Conservation (phyloP, 2,113 vertebrate genomes). For the Haplochromis vanheusdeni region DNA sequence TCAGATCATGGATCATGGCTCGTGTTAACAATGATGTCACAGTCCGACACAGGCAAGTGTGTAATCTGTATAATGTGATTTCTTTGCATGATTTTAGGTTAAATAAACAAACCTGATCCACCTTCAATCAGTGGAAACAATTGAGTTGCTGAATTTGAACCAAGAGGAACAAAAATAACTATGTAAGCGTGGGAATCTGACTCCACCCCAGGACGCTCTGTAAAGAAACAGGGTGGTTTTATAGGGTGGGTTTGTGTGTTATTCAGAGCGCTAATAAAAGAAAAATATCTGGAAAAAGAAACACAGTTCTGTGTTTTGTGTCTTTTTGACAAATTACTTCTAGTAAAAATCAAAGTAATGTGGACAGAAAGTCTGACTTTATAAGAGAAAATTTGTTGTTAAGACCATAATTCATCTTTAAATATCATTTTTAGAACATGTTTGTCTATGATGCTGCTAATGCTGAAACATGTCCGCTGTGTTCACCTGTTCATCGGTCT, state of each 20-base stretch:
- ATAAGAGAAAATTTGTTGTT: accelerated
- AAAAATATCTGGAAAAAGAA: neutral
- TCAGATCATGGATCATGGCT: accelerated
- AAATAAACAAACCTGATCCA: neutral
- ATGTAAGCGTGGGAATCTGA: neutral
- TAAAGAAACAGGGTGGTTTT: neutral
- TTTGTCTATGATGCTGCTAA: neutral
- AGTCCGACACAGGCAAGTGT: neutral
- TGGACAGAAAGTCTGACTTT: neutral
- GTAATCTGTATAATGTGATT: accelerated
- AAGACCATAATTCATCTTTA: neutral
- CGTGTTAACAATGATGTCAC: neutral
- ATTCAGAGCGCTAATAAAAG: accelerated
- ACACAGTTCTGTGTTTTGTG: neutral
- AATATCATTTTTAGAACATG: neutral
- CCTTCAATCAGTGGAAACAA: neutral
- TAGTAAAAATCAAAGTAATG: neutral
- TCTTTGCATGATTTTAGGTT: accelerated
- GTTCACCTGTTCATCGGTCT: neutral
- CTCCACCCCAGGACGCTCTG: accelerated
- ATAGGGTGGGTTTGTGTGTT: accelerated
- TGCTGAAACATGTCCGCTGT: accelerated
- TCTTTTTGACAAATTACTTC: neutral
- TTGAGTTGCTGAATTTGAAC: too few relatives aligned
- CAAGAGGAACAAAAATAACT: neutral